Evolutionary conservation across 1,140 invertebrate species (phyloP).

Genomic region (Dinoponera quadriceps): DNA sequence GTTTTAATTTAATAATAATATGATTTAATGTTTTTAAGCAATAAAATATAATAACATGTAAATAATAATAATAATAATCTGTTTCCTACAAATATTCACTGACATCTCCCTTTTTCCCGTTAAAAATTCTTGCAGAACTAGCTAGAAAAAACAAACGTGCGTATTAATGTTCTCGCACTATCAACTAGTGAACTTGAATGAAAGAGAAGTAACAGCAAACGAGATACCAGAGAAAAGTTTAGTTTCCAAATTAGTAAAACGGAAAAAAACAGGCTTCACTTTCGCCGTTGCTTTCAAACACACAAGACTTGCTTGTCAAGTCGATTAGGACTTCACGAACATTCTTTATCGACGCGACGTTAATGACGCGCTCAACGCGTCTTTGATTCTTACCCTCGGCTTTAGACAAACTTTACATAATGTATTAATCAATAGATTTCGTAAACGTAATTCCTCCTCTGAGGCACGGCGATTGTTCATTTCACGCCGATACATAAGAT

Average conservation of each 20-base stretch:
- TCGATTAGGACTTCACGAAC: constrained; percentile 67
- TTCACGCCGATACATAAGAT: not conserved
- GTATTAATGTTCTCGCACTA: not conserved
- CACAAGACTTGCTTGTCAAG: constrained; percentile 49
- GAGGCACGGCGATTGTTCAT: not conserved
- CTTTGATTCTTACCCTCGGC: not conserved
- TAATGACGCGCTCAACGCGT: not conserved
- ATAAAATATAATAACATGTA: too few species aligned
- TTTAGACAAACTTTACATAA: not conserved
- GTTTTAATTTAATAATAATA: not conserved
- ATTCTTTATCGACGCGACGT: constrained; percentile 7
- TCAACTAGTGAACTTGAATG: not conserved
- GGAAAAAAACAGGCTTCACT: constrained; percentile 68
- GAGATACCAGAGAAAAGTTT: constrained; percentile 24
- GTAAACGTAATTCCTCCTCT: not conserved
- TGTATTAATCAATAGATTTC: constrained; percentile 4
- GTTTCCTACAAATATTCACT: too few species aligned
- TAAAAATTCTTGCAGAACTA: not conserved
- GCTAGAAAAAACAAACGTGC: not conserved
- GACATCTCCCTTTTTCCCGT: not conserved
- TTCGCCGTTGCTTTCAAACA: constrained; percentile 64
- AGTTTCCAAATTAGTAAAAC: constrained; percentile 66
- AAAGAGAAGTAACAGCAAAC: not conserved
- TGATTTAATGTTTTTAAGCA: not conserved
- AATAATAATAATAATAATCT: too few species aligned